These are phyloP conservation scores for Tricholauxania praeusta DNA, from an alignment of 2,888 invertebrate genomes.

Conservation along the genomic window DNA sequence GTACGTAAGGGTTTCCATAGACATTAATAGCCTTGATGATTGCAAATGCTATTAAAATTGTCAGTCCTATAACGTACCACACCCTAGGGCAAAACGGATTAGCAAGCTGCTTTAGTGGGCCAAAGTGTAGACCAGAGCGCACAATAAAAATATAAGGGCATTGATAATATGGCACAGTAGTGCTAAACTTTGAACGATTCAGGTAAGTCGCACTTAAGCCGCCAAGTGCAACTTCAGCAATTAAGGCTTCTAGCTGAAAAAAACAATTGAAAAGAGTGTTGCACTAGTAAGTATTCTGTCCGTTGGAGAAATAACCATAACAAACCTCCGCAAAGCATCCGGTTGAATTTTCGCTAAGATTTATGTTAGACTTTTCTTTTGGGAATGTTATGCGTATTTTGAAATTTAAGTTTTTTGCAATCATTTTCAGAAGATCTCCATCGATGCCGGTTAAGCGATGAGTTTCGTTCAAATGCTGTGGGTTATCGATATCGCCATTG, in stretches of 20 bases:
- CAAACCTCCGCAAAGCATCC: constrained; percentile 56
- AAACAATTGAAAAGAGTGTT: not conserved
- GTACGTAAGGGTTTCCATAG: constrained; percentile 1
- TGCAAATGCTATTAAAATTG: constrained; percentile 23
- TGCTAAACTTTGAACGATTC: constrained; percentile 47
- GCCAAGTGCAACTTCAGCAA: constrained; percentile 53
- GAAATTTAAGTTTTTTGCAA: constrained; percentile 54
- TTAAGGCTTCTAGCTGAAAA: constrained; percentile 40
- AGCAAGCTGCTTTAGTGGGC: constrained; percentile 44
- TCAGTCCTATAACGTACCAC: constrained; percentile 47
- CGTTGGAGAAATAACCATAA: not conserved
- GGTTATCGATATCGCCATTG: constrained; percentile 49
- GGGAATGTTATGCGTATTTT: constrained; percentile 51
- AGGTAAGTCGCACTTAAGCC: constrained; percentile 51
- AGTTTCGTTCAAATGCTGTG: constrained; percentile 43
- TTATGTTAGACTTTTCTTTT: constrained; percentile 39
- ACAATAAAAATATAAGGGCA: constrained; percentile 52
- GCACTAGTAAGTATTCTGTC: no score
- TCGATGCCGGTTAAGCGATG: constrained; percentile 57
- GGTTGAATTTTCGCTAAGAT: constrained; percentile 40
- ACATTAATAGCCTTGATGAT: not conserved
- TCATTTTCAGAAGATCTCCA: constrained; percentile 53
- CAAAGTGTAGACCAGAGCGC: constrained; percentile 42
- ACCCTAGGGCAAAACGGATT: constrained; percentile 51
- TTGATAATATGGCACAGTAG: constrained; percentile 50